These are phyloP conservation scores for Meganola albula DNA, from an alignment of 2,888 invertebrate genomes.

Conservation along the genomic window DNA sequence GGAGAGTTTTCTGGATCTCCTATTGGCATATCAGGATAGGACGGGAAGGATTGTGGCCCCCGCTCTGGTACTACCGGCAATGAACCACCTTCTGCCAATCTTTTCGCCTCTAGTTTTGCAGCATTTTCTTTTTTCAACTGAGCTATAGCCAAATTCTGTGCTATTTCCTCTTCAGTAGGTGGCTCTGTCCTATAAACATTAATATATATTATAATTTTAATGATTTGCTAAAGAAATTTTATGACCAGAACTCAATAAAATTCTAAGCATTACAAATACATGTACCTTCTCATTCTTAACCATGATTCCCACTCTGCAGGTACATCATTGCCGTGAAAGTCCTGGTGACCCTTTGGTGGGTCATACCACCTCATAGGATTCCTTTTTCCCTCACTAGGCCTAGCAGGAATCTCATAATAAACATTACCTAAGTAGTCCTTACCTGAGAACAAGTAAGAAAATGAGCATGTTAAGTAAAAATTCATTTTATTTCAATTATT, in stretches of 20 bases:
- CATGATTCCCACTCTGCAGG: slow-evolving; percentile 94
- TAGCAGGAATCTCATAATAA: slow-evolving; percentile 87
- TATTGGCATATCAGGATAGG: slow-evolving; percentile 79
- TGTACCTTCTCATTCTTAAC: slow-evolving; percentile 82
- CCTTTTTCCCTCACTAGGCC: slow-evolving; percentile 81
- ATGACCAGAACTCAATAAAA: neutral
- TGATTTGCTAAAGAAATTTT: neutral
- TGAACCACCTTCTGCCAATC: slow-evolving; percentile 65
- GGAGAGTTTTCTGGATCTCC: slow-evolving; percentile 43
- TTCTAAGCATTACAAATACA: neutral
- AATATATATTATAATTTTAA: neutral
- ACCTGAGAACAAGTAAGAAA: no score
- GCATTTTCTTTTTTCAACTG: slow-evolving; percentile 87
- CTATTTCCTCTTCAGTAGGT: slow-evolving; percentile 85
- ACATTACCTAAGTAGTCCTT: slow-evolving; percentile 89
- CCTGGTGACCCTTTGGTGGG: slow-evolving; percentile 78
- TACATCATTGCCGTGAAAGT: slow-evolving; percentile 84
- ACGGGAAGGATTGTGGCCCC: slow-evolving; percentile 69
- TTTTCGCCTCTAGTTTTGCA: slow-evolving; percentile 79
- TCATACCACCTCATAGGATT: slow-evolving; percentile 85
- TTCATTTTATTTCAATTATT: no score
- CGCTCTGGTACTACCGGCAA: slow-evolving; percentile 42
- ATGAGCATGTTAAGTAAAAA: no score
- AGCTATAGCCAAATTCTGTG: slow-evolving; percentile 83
- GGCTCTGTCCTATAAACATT: slow-evolving; percentile 70